Evolutionary conservation across 2,888 invertebrate genomes (phyloP), one percentile per base, ranked within the genome.

Genomic region (Agonopterix subpropinquella): DNA sequence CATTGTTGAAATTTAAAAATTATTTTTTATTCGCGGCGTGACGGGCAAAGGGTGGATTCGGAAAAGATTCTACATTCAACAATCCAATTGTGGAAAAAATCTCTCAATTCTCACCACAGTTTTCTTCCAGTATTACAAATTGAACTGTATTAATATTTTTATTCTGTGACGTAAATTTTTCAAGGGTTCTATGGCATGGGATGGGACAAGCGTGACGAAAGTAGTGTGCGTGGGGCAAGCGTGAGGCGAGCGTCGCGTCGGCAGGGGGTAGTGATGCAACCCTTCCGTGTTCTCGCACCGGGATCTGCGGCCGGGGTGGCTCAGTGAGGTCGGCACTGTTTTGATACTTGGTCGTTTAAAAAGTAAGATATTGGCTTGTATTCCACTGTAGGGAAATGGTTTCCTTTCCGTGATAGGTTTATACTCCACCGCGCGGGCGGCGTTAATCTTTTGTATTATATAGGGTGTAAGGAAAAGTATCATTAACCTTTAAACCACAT

Each of bases 131-230:
- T 11, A 13, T 5, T 28, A 28, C 28, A 28, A 28, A 28, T 28
- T 4, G 28, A 28, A 28, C 4, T 28, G 28, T 28, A 5, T 13
- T 42, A 42, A 13, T n/a, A 11, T 42, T 42, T 45, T 55, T 72
- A 63, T 49, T 43, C 65, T 63, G 61, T 54, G 56, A 47, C 11
- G 49, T 43, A 42, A 54, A 42, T 54, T 48, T 52, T 51, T 51
- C 35, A 56, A 54, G 52, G 51, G 52, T 51, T 50, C 53, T 55
- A 55, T 52, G 45, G 43, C 54, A 53, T 62, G 77, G 76, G 80
- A 53, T 62, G 77, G 76, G 80, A 80, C 78, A 78, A 73, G 73
- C 83, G 79, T 84, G 80, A 70, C 83, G 75, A 80, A 80, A 77
- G 70, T 72, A 63, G 62, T 67, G 73, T 74, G 75, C 73, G 63